Percentiles rank a stretch among this genome's conserved stretches.
Evolutionary conservation across 2,797 vertebrate species (phyloP).

Genomic region (Pipistrellus pipistrellus): DNA sequence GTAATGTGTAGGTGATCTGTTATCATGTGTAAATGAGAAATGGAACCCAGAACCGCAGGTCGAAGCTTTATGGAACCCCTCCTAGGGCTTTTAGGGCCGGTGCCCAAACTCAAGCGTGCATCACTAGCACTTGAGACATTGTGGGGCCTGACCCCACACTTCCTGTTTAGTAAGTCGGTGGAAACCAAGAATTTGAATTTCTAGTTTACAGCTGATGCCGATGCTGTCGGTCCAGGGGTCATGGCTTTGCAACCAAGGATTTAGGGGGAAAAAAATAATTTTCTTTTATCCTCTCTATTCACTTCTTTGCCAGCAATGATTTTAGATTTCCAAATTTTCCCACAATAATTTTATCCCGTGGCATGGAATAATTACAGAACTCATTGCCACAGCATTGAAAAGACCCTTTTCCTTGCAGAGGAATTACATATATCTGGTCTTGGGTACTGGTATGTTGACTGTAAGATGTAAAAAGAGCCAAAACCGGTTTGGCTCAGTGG

Average conservation of each 20-base stretch:
- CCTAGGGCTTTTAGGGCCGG: neutral
- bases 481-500: too few relatives aligned
- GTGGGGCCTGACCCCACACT: neutral
- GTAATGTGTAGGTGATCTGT: neutral
- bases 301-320: neutral
- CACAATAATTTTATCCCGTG: neutral
- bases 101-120: neutral
- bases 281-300: neutral
- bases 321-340: slow-evolving; percentile 32
- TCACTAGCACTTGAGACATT: neutral
- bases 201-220: neutral
- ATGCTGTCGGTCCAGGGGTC: neutral
- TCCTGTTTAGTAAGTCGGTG: neutral
- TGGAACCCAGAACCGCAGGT: neutral
- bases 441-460: neutral
- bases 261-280: neutral
- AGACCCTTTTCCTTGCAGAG: neutral
- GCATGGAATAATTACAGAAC: neutral
- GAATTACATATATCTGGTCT: neutral
- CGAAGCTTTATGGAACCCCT: neutral
- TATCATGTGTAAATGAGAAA: neutral
- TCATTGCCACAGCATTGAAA: neutral
- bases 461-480: neutral
- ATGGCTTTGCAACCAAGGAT: neutral
- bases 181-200: neutral